phyloP scores from a whole-genome alignment of 2,797 vertebrate genomes.

The Hippocampus kuda region DNA sequence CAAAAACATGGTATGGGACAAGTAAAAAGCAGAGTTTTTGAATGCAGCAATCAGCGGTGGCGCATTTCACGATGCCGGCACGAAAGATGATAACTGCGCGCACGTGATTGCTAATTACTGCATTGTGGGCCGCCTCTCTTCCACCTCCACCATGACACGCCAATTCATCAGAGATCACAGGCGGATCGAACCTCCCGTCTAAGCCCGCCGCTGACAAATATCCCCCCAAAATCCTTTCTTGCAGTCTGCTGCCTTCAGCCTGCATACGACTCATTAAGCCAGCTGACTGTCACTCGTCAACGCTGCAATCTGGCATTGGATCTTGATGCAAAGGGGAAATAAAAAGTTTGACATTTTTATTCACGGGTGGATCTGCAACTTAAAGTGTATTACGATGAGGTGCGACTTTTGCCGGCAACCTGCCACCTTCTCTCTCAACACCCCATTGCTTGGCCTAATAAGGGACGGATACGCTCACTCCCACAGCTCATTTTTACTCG shows the following conservation, averaged over 20 bases:
- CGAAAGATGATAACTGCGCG: conserved; percentile 38
- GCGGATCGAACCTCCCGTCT: conserved; percentile 44
- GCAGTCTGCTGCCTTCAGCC: conserved; percentile 15
- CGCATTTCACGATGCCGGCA: conserved; percentile 32
- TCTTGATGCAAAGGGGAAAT: conserved; percentile 12
- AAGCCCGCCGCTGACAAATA: conserved; percentile 35
- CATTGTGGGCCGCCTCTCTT: conserved; percentile 44
- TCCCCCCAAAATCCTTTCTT: conserved; percentile 13
- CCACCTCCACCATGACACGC: conserved; percentile 36
- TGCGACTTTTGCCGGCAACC: conserved; percentile 4
- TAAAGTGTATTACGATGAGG: conserved; percentile 12
- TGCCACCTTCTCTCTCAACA: conserved; percentile 7
- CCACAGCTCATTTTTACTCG: conserved; percentile 22
- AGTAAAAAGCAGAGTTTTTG: conserved; percentile 24
- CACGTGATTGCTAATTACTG: conserved; percentile 59
- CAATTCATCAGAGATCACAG: conserved; percentile 56
- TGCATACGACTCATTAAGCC: conserved; percentile 37
- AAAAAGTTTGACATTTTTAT: not conserved
- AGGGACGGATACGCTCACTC: conserved; percentile 30
- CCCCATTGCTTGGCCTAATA: conserved; percentile 28
- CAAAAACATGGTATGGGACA: not conserved
- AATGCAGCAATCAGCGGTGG: not conserved
- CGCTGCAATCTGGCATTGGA: conserved; percentile 26
- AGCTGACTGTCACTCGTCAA: conserved; percentile 21
- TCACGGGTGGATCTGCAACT: not conserved